These are phyloP conservation scores for Tragelaphus imberbis DNA, from an alignment of 2,113 vertebrate genomes.

Conservation along the genomic window DNA sequence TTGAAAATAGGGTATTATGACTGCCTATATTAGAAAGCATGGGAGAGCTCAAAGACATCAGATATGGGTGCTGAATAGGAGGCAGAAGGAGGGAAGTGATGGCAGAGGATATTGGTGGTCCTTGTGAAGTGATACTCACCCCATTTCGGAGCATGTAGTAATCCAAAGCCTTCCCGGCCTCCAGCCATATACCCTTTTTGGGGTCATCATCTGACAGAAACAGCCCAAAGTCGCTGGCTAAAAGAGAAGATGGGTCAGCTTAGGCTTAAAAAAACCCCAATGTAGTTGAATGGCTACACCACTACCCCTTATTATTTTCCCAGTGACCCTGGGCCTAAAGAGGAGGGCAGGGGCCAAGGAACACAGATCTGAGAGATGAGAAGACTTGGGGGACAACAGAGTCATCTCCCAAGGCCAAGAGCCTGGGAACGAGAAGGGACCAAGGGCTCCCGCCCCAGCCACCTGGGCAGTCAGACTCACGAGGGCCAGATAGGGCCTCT, in stretches of 20 bases:
- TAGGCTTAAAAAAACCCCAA: not conserved
- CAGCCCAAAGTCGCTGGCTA: slow-evolving; percentile 96
- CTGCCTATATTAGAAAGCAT: not conserved
- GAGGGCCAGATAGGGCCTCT: slow-evolving; percentile 93
- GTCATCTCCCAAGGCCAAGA: not conserved
- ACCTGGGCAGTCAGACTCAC: slow-evolving; percentile 82
- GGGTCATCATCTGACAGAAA: slow-evolving; percentile 98
- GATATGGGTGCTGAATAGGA: not conserved
- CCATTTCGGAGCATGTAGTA: slow-evolving; percentile 99
- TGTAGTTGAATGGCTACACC: not conserved
- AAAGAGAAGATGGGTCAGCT: slow-evolving; percentile 55
- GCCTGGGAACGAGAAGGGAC: not conserved
- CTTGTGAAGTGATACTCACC: slow-evolving; percentile 79
- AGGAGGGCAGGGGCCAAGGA: not conserved
- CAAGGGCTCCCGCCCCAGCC: not conserved
- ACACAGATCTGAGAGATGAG: not conserved
- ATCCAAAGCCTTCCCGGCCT: slow-evolving; percentile 96
- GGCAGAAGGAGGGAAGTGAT: not conserved
- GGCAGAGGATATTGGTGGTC: not conserved
- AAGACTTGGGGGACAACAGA: not conserved
- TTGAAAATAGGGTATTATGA: not conserved
- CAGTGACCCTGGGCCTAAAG: not conserved
- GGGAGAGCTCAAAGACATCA: not conserved
- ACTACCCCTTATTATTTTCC: not conserved
- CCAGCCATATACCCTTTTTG: slow-evolving; percentile 98